Evolutionary conservation across 1,140 invertebrate genomes (phyloP).

Genomic region (Watersipora subatra): DNA sequence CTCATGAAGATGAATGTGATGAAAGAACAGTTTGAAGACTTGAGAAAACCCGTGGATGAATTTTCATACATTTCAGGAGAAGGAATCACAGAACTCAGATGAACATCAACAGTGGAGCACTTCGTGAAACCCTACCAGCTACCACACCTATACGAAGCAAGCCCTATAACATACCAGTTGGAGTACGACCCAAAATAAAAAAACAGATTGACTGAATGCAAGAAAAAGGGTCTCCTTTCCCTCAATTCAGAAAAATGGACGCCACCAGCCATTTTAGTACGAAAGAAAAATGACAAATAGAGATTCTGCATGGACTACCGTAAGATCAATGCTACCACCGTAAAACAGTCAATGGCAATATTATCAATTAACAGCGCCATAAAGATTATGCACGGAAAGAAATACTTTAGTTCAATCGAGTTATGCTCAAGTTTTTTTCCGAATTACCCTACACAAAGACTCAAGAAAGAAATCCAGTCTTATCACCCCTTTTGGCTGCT

Average conservation of each 20-base stretch:
- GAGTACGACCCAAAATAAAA: conserved; percentile 3
- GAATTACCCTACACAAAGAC: conserved; percentile 13
- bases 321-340: conserved; percentile 13
- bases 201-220: conserved; percentile 13
- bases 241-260: conserved; percentile 9
- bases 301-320: conserved; percentile 16
- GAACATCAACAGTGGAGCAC: not conserved
- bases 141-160: not conserved
- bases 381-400: conserved; percentile 10
- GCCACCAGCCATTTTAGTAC: conserved; percentile 14
- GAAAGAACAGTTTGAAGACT: not conserved
- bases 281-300: conserved; percentile 10
- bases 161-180: not conserved
- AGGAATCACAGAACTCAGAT: not conserved
- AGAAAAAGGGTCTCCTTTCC: conserved; percentile 13
- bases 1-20: not conserved
- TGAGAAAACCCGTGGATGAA: not conserved
- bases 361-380: conserved; percentile 12
- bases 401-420: conserved; percentile 13
- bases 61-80: not conserved
- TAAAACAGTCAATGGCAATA: conserved; percentile 8
- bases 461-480: conserved; percentile 15
- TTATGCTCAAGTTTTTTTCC: conserved; percentile 15
- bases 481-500: conserved; percentile 10
- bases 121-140: not conserved